phyloP scores from a whole-genome alignment of 2,113 vertebrate species.

The Clarias macrocephalus region DNA sequence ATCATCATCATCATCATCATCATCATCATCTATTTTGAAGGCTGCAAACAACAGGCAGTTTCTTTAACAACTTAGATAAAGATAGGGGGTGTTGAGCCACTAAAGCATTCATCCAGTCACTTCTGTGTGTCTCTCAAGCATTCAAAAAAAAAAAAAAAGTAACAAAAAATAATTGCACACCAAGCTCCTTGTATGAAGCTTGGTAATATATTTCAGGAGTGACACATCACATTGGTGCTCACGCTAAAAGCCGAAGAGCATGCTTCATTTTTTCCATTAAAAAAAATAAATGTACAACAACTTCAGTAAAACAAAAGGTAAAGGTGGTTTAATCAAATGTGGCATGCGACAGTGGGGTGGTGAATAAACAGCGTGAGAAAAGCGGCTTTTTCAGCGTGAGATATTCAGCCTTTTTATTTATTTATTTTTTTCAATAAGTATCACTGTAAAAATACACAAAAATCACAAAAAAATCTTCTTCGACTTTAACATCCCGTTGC shows the following conservation, averaged over 20 bases:
- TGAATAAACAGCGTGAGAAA: neutral
- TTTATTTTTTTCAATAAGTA: neutral
- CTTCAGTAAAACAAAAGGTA: too few species aligned
- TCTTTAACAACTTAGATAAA: neutral
- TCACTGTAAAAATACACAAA: neutral
- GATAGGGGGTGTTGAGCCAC: neutral
- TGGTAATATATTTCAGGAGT: neutral
- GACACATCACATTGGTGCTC: neutral
- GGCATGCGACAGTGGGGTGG: neutral
- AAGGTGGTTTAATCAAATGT: neutral
- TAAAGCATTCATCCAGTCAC: neutral
- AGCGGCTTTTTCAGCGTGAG: neutral
- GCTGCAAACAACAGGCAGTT: neutral
- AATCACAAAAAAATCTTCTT: neutral
- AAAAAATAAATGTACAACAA: neutral
- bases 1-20: neutral
- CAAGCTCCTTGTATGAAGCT: neutral
- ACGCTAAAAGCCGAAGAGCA: neutral
- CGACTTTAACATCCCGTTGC: neutral
- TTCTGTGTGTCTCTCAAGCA: neutral
- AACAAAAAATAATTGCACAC: neutral
- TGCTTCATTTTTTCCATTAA: neutral
- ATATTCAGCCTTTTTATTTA: neutral
- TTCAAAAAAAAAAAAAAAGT: too few species aligned
- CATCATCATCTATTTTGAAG: constrained; percentile 3